phyloP scores from a whole-genome alignment of 1,140 invertebrate genomes.

The Neocloeon triangulifer region DNA sequence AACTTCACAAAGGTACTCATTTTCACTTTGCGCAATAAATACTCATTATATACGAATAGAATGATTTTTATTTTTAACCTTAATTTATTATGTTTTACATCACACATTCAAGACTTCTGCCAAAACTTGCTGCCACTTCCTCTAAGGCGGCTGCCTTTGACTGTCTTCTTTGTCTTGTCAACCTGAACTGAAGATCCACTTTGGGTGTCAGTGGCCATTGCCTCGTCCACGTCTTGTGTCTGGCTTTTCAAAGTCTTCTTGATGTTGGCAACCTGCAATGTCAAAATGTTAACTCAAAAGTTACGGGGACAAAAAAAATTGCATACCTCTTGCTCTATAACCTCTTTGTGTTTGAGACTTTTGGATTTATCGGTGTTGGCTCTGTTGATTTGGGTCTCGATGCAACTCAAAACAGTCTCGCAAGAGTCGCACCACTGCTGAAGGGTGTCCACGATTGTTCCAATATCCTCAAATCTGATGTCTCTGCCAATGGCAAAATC shows the following conservation, averaged over 20 bases:
- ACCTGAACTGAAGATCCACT: slow-evolving; percentile 21
- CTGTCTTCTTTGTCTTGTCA: slow-evolving; percentile 18
- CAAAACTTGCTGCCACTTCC: slow-evolving; percentile 28
- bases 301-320: slow-evolving; percentile 1
- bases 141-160: slow-evolving; percentile 24
- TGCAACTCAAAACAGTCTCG: slow-evolving; percentile 63
- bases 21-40: no score
- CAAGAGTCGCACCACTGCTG: slow-evolving; percentile 80
- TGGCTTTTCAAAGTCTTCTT: slow-evolving; percentile 63
- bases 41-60: no score
- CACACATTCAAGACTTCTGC: slow-evolving; percentile 22
- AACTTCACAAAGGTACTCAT: no score
- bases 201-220: slow-evolving; percentile 24
- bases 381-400: slow-evolving; percentile 69
- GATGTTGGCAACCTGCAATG: slow-evolving; percentile 43
- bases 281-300: neutral
- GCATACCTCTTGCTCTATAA: slow-evolving; percentile 64
- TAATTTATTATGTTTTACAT: no score
- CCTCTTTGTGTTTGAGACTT: slow-evolving; percentile 53
- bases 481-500: slow-evolving; percentile 87
- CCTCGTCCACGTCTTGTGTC: slow-evolving; percentile 37
- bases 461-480: slow-evolving; percentile 57
- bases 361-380: slow-evolving; percentile 71
- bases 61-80: no score
- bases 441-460: slow-evolving; percentile 52